Evolutionary conservation across 2,888 invertebrate species (phyloP).

Genomic region (Andrena hattorfiana): DNA sequence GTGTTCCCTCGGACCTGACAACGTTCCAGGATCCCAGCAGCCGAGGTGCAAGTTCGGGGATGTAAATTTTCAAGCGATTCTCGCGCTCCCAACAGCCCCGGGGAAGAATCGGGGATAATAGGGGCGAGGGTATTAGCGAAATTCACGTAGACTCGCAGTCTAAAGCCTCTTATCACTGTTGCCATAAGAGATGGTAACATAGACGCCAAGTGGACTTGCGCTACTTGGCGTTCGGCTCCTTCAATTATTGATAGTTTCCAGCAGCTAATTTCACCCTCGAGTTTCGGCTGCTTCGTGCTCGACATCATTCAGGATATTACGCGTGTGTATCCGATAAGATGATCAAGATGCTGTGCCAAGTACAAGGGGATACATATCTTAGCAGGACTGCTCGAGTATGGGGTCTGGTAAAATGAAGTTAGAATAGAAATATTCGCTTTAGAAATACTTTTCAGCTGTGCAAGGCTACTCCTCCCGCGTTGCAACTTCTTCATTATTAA

Average conservation of each 20-base stretch:
- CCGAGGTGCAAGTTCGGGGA: not conserved
- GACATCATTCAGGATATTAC: conserved; percentile 38
- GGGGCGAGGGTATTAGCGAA: conserved; percentile 7
- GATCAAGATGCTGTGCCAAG: conserved; percentile 1
- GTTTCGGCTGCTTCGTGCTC: conserved; percentile 29
- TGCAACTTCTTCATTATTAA: too few species aligned
- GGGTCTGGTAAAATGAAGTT: too few species aligned
- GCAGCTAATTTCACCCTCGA: conserved; percentile 39
- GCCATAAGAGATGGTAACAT: conserved; percentile 20
- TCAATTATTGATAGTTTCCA: conserved; percentile 55
- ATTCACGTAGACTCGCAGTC: not conserved
- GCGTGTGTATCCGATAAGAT: not conserved
- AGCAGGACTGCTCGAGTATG: not conserved
- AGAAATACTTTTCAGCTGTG: too few species aligned
- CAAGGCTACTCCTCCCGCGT: too few species aligned
- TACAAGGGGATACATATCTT: not conserved
- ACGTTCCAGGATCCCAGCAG: not conserved
- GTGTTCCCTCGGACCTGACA: conserved; percentile 21
- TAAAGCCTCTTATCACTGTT: conserved; percentile 31
- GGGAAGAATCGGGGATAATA: not conserved
- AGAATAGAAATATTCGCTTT: too few species aligned
- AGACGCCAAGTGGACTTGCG: conserved; percentile 34
- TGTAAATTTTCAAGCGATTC: conserved; percentile 4
- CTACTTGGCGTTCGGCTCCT: conserved; percentile 15
- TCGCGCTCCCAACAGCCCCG: not conserved